phyloP scores from a whole-genome alignment of 2,888 invertebrate species.

The Xestoiulus laeticollis region DNA sequence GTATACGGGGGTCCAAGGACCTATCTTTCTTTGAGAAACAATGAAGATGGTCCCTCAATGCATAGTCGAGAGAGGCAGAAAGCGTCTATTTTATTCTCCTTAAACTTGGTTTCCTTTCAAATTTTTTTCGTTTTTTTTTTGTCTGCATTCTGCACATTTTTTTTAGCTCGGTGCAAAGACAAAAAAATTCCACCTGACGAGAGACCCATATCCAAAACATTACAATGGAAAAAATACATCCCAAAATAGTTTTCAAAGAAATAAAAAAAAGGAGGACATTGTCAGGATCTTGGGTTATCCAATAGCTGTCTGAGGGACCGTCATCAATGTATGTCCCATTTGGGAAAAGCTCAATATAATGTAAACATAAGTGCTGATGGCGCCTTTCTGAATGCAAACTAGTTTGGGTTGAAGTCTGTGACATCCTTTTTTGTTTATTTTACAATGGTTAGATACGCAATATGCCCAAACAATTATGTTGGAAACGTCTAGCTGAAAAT shows the following conservation, averaged over 20 bases:
- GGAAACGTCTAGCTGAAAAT: too few relatives aligned
- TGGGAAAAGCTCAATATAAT: neutral
- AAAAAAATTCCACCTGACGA: slow-evolving; percentile 27
- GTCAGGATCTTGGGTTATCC: slow-evolving; percentile 3
- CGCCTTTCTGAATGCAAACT: too few relatives aligned
- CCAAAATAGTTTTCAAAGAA: neutral
- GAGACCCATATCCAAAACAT: neutral
- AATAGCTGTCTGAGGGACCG: neutral
- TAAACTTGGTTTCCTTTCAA: neutral
- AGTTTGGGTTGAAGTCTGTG: too few relatives aligned
- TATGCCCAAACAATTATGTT: too few relatives aligned
- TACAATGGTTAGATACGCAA: too few relatives aligned
- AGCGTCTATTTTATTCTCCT: neutral
- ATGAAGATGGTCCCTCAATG: neutral
- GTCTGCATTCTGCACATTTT: slow-evolving; percentile 7
- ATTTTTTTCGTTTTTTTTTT: neutral
- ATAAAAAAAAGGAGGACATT: neutral
- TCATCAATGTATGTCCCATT: neutral
- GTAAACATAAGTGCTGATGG: neutral
- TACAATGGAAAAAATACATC: neutral
- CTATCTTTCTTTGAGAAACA: neutral
- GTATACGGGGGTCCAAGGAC: neutral
- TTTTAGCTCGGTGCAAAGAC: neutral
- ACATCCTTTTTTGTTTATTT: too few relatives aligned
- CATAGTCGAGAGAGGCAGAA: neutral